Percentiles rank a stretch among this genome's conserved stretches.
These are phyloP conservation scores for Falco biarmicus DNA, from an alignment of 2,797 vertebrate species.

Conservation along the genomic window DNA sequence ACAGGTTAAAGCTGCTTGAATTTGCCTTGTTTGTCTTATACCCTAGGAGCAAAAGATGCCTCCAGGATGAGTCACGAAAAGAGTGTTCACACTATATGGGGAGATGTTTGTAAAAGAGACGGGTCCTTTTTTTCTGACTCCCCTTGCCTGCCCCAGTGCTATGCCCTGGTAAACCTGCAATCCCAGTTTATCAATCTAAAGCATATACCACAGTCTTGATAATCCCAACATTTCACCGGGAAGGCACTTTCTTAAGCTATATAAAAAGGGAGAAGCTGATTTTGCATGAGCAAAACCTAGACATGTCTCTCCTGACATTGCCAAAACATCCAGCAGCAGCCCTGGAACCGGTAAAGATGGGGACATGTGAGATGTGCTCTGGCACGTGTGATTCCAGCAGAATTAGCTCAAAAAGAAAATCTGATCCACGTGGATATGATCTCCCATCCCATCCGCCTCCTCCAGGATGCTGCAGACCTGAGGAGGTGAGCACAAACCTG, in stretches of 20 bases:
- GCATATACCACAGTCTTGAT: too few relatives aligned
- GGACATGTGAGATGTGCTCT: neutral
- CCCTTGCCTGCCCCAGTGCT: neutral
- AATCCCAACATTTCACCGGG: neutral
- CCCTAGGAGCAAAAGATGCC: neutral
- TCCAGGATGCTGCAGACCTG: neutral
- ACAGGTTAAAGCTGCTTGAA: neutral
- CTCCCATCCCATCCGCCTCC: neutral
- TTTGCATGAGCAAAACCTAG: neutral
- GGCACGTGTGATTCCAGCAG: neutral
- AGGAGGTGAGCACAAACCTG: neutral
- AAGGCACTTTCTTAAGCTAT: neutral
- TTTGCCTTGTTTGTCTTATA: neutral
- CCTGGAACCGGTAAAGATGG: neutral
- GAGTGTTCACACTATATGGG: fast-evolving
- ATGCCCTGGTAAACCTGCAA: neutral
- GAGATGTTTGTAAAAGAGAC: neutral
- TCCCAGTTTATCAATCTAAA: neutral
- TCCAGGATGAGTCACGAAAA: neutral
- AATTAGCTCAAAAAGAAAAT: neutral
- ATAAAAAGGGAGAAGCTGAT: neutral
- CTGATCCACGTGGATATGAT: neutral
- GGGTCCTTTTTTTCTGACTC: neutral
- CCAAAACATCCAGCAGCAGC: neutral
- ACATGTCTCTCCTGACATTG: neutral